A percentile compares a stretch with the other conserved stretches of the same genome.
Evolutionary conservation across 2,113 vertebrate genomes (phyloP).

Genomic region (Helogale parvula): DNA sequence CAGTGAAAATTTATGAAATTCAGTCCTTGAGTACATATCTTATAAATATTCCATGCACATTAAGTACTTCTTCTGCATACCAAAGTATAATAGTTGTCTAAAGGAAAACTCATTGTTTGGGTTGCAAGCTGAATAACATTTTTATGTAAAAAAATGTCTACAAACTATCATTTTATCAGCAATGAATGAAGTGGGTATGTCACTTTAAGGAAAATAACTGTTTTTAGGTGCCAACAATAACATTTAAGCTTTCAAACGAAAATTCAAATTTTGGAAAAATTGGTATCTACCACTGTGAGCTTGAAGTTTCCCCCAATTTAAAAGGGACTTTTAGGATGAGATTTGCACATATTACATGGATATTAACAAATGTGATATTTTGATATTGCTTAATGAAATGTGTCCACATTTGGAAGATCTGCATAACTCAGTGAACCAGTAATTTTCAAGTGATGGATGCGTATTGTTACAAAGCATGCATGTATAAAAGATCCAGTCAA

Average conservation of each 20-base stretch:
- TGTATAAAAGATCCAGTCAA: neutral
- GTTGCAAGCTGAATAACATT: neutral
- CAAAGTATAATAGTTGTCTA: neutral
- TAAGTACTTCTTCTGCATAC: neutral
- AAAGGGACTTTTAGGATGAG: neutral
- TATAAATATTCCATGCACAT: neutral
- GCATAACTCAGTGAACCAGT: neutral
- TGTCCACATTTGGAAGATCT: neutral
- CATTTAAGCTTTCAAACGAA: constrained; percentile 31
- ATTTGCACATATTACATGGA: neutral
- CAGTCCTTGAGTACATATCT: neutral
- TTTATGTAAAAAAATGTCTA: neutral
- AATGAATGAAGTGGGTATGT: neutral
- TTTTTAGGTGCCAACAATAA: neutral
- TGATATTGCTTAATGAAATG: neutral
- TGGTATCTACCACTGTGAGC: neutral
- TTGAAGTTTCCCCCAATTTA: neutral
- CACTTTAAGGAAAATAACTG: neutral
- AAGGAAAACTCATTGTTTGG: neutral
- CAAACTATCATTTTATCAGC: neutral
- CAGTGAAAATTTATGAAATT: neutral
- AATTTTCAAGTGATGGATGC: neutral
- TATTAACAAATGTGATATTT: neutral
- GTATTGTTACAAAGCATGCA: neutral
- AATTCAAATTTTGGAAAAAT: constrained; percentile 1